phyloP scores from a whole-genome alignment of 2,113 vertebrate genomes.

The Ceyx melanurus region DNA sequence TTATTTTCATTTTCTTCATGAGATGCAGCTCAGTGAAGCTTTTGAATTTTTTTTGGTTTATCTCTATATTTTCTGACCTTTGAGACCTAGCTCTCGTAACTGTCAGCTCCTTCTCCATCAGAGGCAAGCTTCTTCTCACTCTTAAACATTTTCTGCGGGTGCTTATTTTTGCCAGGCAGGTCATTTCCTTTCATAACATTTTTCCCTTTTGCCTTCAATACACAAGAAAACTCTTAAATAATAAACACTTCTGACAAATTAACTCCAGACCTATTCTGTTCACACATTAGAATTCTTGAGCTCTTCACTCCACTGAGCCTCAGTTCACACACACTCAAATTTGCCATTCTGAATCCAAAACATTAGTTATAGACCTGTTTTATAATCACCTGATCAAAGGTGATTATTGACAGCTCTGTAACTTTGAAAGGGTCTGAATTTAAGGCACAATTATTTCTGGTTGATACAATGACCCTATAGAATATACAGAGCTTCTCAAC shows the following conservation, averaged over 20 bases:
- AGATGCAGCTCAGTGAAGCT: background rate
- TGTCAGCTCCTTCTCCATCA: background rate
- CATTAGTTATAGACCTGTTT: background rate
- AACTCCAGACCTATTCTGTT: background rate
- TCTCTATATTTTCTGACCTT: slow-evolving; percentile 17
- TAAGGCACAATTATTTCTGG: background rate
- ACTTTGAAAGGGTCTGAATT: background rate
- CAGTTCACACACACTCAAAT: background rate
- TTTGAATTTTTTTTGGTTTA: background rate
- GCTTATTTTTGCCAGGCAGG: background rate
- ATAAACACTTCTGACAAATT: slow-evolving; percentile 4
- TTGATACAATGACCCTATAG: background rate
- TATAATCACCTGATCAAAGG: background rate
- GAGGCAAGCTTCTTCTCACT: background rate
- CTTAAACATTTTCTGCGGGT: background rate
- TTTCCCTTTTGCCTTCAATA: background rate
- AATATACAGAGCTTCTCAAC: background rate
- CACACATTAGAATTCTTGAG: background rate
- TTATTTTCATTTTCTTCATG: background rate
- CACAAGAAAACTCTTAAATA: slow-evolving; percentile 16
- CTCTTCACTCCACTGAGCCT: background rate
- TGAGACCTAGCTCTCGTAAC: background rate
- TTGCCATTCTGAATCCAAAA: background rate
- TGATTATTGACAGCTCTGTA: background rate
- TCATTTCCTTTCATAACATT: background rate